These are phyloP conservation scores for Ectemnius cavifrons DNA, from an alignment of 2,888 invertebrate species.

Conservation along the genomic window DNA sequence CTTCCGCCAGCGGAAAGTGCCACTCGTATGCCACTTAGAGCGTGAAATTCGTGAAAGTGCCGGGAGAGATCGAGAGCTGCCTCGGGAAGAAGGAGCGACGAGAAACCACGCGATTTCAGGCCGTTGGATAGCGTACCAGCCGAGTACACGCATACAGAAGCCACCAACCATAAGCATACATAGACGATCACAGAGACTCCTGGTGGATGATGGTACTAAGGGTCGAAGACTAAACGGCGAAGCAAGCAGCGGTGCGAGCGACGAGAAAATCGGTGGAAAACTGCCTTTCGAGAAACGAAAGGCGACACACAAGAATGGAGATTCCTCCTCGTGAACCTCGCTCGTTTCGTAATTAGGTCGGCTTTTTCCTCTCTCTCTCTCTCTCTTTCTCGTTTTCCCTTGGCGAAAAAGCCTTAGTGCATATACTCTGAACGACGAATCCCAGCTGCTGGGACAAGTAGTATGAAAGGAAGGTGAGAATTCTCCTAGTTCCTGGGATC, in stretches of 20 bases:
- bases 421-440: neutral
- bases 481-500: neutral
- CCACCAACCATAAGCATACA: too few species aligned
- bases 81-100: neutral
- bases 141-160: neutral
- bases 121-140: neutral
- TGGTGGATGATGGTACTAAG: too few species aligned
- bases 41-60: conserved; percentile 8
- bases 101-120: neutral
- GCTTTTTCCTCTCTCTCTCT: neutral
- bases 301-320: conserved; percentile 1
- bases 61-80: conserved; percentile 3
- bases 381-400: neutral
- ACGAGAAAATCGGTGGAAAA: too few species aligned
- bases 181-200: too few species aligned
- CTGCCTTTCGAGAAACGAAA: too few species aligned
- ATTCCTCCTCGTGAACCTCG: neutral
- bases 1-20: conserved; percentile 8
- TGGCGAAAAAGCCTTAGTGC: neutral
- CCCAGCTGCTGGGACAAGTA: neutral
- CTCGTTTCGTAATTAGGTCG: conserved; percentile 7
- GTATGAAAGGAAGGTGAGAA: conserved; percentile 1
- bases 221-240: too few species aligned
- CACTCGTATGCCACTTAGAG: conserved; percentile 10
- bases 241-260: too few species aligned